Evolutionary conservation across 2,888 invertebrate species (phyloP).

Genomic region (Myathropa florea): DNA sequence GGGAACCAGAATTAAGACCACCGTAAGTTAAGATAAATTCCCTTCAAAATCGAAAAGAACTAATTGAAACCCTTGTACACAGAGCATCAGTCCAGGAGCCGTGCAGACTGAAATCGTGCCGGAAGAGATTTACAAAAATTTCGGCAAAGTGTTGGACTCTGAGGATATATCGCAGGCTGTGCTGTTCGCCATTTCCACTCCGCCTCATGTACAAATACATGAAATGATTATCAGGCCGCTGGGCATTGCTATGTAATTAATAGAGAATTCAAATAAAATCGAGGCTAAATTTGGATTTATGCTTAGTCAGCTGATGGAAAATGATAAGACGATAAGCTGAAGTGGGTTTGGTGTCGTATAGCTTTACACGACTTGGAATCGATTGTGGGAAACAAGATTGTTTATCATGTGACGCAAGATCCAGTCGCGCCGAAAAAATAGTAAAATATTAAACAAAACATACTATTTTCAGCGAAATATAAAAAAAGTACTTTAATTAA

Average conservation of each 20-base stretch:
- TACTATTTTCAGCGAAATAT: too few relatives aligned
- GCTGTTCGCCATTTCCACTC: slow-evolving; percentile 82
- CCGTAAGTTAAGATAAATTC: slow-evolving; percentile 73
- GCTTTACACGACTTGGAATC: too few relatives aligned
- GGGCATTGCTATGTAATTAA: not conserved
- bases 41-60: not conserved
- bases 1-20: slow-evolving; percentile 77
- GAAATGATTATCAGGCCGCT: slow-evolving; percentile 47
- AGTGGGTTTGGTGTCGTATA: too few relatives aligned
- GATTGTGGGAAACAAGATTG: too few relatives aligned
- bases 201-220: slow-evolving; percentile 73
- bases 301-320: not conserved
- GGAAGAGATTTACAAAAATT: slow-evolving; percentile 70
- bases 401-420: not conserved
- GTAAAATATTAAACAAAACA: too few relatives aligned
- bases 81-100: slow-evolving; percentile 31
- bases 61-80: not conserved
- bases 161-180: slow-evolving; percentile 83
- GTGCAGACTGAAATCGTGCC: slow-evolving; percentile 32
- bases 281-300: not conserved
- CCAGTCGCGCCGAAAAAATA: not conserved
- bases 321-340: too few relatives aligned
- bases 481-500: too few relatives aligned
- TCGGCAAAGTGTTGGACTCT: slow-evolving; percentile 77
- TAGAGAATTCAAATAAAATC: not conserved